Conservation (phyloP, 1,140 invertebrate species). For the Scaptomyza graminum region DNA sequence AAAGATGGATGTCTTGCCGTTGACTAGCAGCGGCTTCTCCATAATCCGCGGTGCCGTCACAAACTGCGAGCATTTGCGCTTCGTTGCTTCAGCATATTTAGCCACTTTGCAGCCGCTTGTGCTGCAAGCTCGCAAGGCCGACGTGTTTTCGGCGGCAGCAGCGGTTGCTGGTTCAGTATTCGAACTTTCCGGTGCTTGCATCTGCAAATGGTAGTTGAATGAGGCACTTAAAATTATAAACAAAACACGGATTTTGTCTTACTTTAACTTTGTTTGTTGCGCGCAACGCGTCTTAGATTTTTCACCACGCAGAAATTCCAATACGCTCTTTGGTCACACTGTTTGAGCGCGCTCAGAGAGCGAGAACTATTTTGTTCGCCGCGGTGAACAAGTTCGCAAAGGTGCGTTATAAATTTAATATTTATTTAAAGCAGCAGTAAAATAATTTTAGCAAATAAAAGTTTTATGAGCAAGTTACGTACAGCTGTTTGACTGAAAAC, state of each 20-base stretch:
- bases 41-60: slow-evolving; percentile 59
- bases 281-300: slow-evolving; percentile 23
- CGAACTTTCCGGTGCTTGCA: not conserved
- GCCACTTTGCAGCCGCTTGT: slow-evolving; percentile 53
- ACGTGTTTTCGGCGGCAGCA: not conserved
- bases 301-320: too few species aligned
- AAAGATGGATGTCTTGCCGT: slow-evolving; percentile 62
- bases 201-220: slow-evolving; percentile 1
- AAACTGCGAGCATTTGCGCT: slow-evolving; percentile 64
- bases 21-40: slow-evolving; percentile 62
- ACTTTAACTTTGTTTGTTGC: not conserved
- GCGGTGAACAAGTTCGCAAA: slow-evolving; percentile 15
- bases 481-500: not conserved
- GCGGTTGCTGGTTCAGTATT: not conserved
- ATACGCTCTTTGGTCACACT: slow-evolving; percentile 39
- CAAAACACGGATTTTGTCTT: not conserved
- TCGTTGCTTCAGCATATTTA: slow-evolving; percentile 62
- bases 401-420: not conserved
- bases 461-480: not conserved
- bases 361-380: not conserved
- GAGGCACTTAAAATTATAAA: not conserved
- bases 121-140: slow-evolving; percentile 46
- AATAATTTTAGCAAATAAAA: not conserved
- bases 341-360: not conserved
- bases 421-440: not conserved